Evolutionary conservation across 1,140 invertebrate genomes (phyloP).

Genomic region (Spodoptera litura): DNA sequence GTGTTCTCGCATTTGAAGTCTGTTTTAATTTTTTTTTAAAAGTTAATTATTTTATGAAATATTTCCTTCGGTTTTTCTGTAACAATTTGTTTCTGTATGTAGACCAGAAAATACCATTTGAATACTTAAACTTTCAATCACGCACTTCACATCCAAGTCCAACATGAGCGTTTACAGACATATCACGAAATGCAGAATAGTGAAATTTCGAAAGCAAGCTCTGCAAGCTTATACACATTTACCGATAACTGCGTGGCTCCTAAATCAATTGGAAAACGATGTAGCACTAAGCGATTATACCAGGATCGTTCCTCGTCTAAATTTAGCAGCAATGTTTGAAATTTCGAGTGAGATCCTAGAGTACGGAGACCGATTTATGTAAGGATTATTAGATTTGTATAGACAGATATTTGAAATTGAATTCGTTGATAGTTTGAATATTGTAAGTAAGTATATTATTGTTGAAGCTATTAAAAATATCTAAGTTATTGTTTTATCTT

Average conservation of each 20-base stretch:
- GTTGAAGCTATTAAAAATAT: no score
- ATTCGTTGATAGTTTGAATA: background rate
- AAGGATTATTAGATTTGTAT: slow-evolving; percentile 14
- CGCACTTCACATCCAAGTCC: background rate
- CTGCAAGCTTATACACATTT: background rate
- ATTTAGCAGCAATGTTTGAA: slow-evolving; percentile 24
- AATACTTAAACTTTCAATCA: background rate
- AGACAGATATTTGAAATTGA: slow-evolving; percentile 13
- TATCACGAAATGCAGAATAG: no score
- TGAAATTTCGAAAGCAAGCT: no score
- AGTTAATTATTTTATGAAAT: no score
- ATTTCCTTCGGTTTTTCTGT: no score
- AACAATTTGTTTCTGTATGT: background rate
- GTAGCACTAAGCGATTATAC: slow-evolving; percentile 22
- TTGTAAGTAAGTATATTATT: no score
- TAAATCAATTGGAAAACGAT: slow-evolving; percentile 38
- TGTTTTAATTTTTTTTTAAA: no score
- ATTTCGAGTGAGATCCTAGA: background rate
- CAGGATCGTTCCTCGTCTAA: slow-evolving; percentile 7
- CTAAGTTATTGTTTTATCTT: no score
- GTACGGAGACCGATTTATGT: background rate
- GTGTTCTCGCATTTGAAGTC: no score
- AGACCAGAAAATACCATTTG: background rate
- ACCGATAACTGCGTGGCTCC: slow-evolving; percentile 21
- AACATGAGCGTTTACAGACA: background rate